Conservation (phyloP, 2,888 invertebrate species). For the Lagria hirta region DNA sequence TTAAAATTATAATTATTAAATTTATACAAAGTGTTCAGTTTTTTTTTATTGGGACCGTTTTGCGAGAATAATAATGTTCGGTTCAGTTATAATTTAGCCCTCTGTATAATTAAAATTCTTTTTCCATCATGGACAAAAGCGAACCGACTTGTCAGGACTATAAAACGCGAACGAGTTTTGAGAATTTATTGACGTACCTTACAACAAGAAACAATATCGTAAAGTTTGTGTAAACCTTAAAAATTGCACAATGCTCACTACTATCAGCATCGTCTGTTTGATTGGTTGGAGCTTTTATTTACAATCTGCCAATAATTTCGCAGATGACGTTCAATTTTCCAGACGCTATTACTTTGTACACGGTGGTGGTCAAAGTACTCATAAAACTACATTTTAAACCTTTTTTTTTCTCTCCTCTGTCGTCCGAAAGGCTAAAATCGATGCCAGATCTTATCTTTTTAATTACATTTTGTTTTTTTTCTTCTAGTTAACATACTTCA, state of each 20-base stretch:
- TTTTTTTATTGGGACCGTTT: no score
- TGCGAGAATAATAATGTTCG: no score
- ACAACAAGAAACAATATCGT: conserved; percentile 31
- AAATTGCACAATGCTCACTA: conserved; percentile 18
- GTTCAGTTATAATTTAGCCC: no score
- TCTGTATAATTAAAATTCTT: conserved; percentile 25
- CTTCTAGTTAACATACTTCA: no score
- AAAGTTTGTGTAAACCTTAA: conserved; percentile 23
- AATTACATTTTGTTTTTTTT: no score
- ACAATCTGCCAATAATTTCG: conserved; percentile 18
- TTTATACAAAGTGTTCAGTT: no score
- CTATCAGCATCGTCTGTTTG: conserved; percentile 13
- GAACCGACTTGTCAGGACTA: conserved; percentile 22
- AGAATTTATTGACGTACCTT: conserved; percentile 30
- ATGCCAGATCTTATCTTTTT: no score
- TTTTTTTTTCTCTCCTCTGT: no score
- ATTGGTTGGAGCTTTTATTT: conserved; percentile 15
- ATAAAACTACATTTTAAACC: conserved; percentile 11
- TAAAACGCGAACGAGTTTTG: conserved; percentile 27
- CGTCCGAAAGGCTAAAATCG: no score
- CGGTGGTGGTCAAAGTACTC: conserved; percentile 9
- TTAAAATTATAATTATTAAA: no score
- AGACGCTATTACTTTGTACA: conserved; percentile 13
- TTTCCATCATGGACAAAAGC: conserved; percentile 19
- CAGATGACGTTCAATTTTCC: conserved; percentile 16